Evolutionary conservation across 1,140 invertebrate species (phyloP), one percentile per base, ranked within the genome.

Genomic region (Trialeurodes vaporariorum): DNA sequence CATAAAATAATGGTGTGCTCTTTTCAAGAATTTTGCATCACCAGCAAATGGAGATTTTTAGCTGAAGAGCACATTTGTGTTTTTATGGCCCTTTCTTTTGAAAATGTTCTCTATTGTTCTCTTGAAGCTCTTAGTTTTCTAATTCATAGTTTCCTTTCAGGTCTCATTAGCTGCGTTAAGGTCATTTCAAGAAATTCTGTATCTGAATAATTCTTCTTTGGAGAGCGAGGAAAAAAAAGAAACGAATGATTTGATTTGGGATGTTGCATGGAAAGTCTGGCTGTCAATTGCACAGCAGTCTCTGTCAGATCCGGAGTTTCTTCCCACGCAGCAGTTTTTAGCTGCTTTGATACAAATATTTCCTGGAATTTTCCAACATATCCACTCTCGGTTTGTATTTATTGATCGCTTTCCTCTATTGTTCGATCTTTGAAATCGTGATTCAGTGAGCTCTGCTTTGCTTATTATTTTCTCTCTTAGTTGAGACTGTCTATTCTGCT

Each of bases 291-390:
- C 91, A 23, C 84, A 84, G 60, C 87, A 91, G 12, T 25, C 40
- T 1, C 64, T 40, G 0, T 40, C 27, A 11, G 64, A 27, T 27
- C 64, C 27, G 0, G 64, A 69, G n/a, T 95, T 93, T 77, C 85
- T 93, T 70, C 94, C 94, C 1, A 92, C 91, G 17, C 92, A 96
- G 76, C 87, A 90, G 69, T 98, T 96, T 80, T 83, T 98, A 25
- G 94, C 94, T 0, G 91, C 94, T 0, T 81, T 96, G 2, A 88
- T 97, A 70, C 93, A 96, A 79, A 96, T 96, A 75, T 96, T 98
- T 77, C 93, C 94, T 22, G 87, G 88, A 61, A 85, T 98, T 65
- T 97, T 96, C 80, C 89, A 91, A 69, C 91, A 95, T 75, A 92
- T 96, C 69, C 88, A 90, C 80, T 80, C 83, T 71, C 89, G 85